A percentile compares a stretch with the other conserved stretches of the same genome.
phyloP scores from a whole-genome alignment of 2,113 vertebrate species.

The Tretioscincus oriximinensis region DNA sequence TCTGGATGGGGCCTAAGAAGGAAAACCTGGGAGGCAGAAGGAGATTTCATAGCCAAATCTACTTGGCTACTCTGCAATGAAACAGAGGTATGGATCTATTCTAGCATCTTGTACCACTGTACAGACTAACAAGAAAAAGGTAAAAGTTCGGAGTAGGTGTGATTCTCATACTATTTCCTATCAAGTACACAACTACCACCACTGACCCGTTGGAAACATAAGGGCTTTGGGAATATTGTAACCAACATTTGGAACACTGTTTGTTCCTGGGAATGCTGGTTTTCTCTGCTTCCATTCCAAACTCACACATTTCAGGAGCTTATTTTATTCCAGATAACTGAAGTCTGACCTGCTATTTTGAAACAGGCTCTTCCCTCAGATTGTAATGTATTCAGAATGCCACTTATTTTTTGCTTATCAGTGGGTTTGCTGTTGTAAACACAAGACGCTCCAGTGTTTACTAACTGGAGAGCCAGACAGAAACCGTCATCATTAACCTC shows the following conservation, averaged over 20 bases:
- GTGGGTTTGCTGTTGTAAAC: neutral
- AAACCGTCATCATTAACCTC: neutral
- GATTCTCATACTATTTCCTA: neutral
- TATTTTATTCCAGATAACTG: too few relatives aligned
- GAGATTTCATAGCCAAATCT: too few relatives aligned
- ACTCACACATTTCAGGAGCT: too few relatives aligned
- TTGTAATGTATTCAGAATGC: neutral
- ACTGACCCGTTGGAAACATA: neutral
- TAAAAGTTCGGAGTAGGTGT: neutral
- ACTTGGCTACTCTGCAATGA: too few relatives aligned
- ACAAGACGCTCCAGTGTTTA: neutral
- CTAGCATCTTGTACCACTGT: too few relatives aligned
- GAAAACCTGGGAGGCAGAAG: too few relatives aligned
- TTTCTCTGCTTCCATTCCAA: too few relatives aligned
- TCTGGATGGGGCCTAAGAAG: too few relatives aligned
- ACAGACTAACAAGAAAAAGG: too few relatives aligned
- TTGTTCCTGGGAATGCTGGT: neutral
- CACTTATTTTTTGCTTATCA: neutral
- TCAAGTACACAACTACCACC: too few relatives aligned
- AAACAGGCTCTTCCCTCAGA: neutral
- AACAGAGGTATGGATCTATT: too few relatives aligned
- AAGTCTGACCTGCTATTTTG: neutral
- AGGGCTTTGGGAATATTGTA: neutral
- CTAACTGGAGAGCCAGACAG: neutral
- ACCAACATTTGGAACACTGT: neutral